Conservation (phyloP, 1,140 invertebrate genomes). For the Hycleus cichorii region DNA sequence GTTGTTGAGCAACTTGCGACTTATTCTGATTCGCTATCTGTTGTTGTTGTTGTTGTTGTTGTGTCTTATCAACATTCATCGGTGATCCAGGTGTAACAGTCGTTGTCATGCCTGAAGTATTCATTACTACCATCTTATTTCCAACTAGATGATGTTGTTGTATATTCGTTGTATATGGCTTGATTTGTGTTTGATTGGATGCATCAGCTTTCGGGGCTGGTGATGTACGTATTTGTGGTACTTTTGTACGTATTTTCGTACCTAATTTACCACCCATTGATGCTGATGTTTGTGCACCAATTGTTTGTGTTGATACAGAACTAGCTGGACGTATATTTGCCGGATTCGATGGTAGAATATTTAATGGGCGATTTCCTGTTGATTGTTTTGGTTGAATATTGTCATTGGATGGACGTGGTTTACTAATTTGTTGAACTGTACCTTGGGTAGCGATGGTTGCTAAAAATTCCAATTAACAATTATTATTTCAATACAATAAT, state of each 20-base stretch:
- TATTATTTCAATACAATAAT: conserved; percentile 34
- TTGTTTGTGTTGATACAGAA: conserved; percentile 71
- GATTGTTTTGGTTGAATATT: conserved; percentile 46
- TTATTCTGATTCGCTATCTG: conserved; percentile 43
- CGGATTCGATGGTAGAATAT: conserved; percentile 59
- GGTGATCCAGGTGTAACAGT: conserved; percentile 43
- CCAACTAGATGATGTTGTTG: conserved; percentile 43
- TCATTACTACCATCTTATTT: conserved; percentile 49
- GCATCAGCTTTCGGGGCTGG: conserved; percentile 63
- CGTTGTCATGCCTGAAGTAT: conserved; percentile 46
- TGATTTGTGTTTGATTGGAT: conserved; percentile 59
- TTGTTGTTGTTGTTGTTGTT: conserved; percentile 39
- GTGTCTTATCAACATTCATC: conserved; percentile 41
- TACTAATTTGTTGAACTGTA: conserved; percentile 49
- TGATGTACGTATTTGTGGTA: conserved; percentile 50
- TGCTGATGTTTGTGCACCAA: conserved; percentile 53
- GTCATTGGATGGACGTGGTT: conserved; percentile 47
- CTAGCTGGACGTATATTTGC: conserved; percentile 62
- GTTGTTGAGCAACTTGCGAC: conserved; percentile 40
- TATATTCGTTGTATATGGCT: conserved; percentile 37
- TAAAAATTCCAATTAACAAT: conserved; percentile 17
- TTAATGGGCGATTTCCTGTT: conserved; percentile 47
- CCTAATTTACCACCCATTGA: conserved; percentile 45
- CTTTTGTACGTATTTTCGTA: conserved; percentile 41
- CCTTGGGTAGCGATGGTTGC: conserved; percentile 45